A percentile compares a stretch with the other conserved stretches of the same genome.
Evolutionary conservation across 2,113 vertebrate species (phyloP).

Genomic region (Gavialis gangeticus): DNA sequence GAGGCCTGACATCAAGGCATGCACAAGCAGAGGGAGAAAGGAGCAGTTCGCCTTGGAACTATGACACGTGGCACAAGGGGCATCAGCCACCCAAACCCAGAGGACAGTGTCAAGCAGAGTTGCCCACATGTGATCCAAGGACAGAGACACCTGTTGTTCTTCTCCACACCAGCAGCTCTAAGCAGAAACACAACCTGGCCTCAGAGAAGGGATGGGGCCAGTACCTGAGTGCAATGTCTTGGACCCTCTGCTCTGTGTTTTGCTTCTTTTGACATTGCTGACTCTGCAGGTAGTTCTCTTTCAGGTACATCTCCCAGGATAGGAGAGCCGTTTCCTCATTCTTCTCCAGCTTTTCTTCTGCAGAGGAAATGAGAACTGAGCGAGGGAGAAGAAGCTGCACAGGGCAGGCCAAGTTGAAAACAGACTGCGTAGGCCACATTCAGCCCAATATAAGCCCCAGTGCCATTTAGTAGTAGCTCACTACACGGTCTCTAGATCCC

Average conservation of each 20-base stretch:
- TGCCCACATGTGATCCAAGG: neutral
- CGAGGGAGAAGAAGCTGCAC: fast-evolving
- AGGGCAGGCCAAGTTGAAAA: too few species aligned
- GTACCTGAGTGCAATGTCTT: constrained; percentile 88
- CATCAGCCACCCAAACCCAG: too few species aligned
- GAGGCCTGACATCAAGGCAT: too few species aligned
- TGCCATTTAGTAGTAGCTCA: neutral
- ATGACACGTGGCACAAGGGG: too few species aligned
- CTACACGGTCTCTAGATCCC: neutral
- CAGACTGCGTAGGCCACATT: too few species aligned
- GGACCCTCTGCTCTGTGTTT: constrained; percentile 84
- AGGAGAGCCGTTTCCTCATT: constrained; percentile 88
- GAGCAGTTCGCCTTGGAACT: too few species aligned
- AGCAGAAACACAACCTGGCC: neutral
- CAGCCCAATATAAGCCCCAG: too few species aligned
- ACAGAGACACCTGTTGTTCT: too few species aligned
- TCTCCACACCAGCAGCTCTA: fast-evolving
- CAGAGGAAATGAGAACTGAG: too few species aligned
- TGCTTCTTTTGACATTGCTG: constrained; percentile 80
- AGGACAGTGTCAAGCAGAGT: neutral
- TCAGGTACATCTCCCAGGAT: constrained; percentile 92
- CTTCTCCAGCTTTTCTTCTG: constrained; percentile 86
- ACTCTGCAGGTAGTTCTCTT: constrained; percentile 90
- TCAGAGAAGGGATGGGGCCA: neutral
- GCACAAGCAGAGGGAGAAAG: too few species aligned